Conservation (phyloP, 1,140 invertebrate species). For the Magallana ariakensis region DNA sequence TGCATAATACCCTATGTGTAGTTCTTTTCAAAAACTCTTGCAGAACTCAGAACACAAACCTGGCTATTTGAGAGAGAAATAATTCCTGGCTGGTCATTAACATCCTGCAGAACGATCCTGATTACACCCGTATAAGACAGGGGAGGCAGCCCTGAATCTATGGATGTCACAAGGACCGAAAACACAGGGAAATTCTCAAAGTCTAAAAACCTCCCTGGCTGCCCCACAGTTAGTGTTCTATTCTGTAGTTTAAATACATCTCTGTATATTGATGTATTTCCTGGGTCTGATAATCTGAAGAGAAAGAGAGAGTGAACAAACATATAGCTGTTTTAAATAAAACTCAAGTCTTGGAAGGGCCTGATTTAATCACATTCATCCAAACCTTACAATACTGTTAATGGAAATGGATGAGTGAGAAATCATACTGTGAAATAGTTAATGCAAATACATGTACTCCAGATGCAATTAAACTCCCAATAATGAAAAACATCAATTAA, state of each 20-base stretch:
- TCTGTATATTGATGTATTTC: slow-evolving; percentile 29
- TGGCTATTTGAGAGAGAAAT: slow-evolving; percentile 52
- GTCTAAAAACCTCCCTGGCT: slow-evolving; percentile 50
- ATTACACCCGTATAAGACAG: slow-evolving; percentile 54
- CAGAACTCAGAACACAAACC: not conserved
- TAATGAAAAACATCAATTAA: too few relatives aligned
- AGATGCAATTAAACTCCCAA: not conserved
- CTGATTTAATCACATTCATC: too few relatives aligned
- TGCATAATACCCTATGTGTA: too few relatives aligned
- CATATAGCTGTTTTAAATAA: not conserved
- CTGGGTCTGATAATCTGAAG: slow-evolving; percentile 56
- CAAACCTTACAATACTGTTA: too few relatives aligned
- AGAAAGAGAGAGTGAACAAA: too few relatives aligned
- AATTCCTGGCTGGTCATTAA: slow-evolving; percentile 67
- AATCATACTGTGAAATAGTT: too few relatives aligned
- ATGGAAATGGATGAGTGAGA: too few relatives aligned
- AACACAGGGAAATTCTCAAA: slow-evolving; percentile 61
- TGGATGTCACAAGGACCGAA: slow-evolving; percentile 60
- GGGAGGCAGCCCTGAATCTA: slow-evolving; percentile 62
- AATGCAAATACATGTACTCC: not conserved
- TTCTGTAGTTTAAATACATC: slow-evolving; percentile 60
- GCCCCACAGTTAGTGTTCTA: slow-evolving; percentile 59
- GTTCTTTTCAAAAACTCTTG: too few relatives aligned
- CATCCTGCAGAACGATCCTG: slow-evolving; percentile 59
- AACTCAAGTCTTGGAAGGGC: too few relatives aligned